phyloP scores from a whole-genome alignment of 2,888 invertebrate species.

The Pocota personata region DNA sequence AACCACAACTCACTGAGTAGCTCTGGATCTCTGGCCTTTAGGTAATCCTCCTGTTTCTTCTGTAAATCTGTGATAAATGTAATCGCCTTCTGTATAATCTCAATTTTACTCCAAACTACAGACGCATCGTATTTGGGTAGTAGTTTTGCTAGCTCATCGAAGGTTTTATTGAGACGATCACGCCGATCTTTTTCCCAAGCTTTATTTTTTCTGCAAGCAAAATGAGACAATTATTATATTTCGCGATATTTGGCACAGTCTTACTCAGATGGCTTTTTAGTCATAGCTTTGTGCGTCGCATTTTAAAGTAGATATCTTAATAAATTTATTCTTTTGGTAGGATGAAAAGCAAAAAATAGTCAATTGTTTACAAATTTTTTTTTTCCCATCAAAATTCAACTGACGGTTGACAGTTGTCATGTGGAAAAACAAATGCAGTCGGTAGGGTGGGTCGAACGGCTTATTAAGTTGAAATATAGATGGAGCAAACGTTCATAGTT shows the following conservation, averaged over 20 bases:
- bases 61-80: slow-evolving; percentile 81
- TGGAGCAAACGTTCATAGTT: too few species aligned
- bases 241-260: neutral
- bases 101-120: slow-evolving; percentile 81
- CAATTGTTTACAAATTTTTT: slow-evolving; percentile 55
- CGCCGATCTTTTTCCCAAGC: slow-evolving; percentile 86
- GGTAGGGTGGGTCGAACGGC: neutral
- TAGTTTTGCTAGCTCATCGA: slow-evolving; percentile 79
- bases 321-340: slow-evolving; percentile 24
- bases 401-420: slow-evolving; percentile 7
- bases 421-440: slow-evolving; percentile 32
- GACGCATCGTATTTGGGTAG: slow-evolving; percentile 82
- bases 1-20: slow-evolving; percentile 72
- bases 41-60: slow-evolving; percentile 79
- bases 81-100: slow-evolving; percentile 82
- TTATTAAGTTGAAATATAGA: neutral
- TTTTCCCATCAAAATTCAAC: neutral
- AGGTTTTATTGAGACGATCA: slow-evolving; percentile 83
- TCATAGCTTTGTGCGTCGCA: slow-evolving; percentile 67
- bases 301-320: slow-evolving; percentile 26
- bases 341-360: neutral
- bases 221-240: neutral
- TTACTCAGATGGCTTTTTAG: slow-evolving; percentile 75
- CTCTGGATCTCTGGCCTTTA: slow-evolving; percentile 74
- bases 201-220: slow-evolving; percentile 78